Evolutionary conservation across 2,888 invertebrate genomes (phyloP).

Genomic region (Drosophila ochracea): DNA sequence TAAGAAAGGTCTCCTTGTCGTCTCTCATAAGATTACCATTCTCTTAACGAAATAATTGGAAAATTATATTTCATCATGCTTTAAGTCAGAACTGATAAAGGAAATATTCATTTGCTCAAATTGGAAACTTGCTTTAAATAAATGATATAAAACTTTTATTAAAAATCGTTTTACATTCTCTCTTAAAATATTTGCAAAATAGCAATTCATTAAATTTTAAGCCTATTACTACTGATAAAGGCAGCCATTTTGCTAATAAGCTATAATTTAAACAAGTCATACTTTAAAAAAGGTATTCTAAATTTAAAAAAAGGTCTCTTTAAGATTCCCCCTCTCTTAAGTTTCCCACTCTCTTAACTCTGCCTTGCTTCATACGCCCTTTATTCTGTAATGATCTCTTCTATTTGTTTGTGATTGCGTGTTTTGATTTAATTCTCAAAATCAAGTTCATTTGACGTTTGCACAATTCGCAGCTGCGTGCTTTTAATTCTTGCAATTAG

Average conservation of each 20-base stretch:
- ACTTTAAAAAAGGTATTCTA: background rate
- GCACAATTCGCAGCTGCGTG: conserved; percentile 32
- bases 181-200: background rate
- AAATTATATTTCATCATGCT: background rate
- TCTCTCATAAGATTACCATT: background rate
- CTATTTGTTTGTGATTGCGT: background rate
- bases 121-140: background rate
- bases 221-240: background rate
- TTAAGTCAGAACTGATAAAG: background rate
- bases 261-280: no score
- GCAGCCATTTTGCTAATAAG: no score
- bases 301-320: background rate
- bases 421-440: conserved; percentile 13
- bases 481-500: conserved; percentile 37
- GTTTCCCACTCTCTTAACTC: background rate
- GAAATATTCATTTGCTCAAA: background rate
- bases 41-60: background rate
- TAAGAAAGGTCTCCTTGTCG: background rate
- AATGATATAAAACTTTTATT: background rate
- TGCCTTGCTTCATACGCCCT: background rate
- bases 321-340: background rate
- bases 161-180: accelerated
- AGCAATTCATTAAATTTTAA: background rate
- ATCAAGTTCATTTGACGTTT: conserved; percentile 37
- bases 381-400: background rate